Evolutionary conservation across 2,888 invertebrate genomes (phyloP).

Genomic region (Laspeyria flexula): DNA sequence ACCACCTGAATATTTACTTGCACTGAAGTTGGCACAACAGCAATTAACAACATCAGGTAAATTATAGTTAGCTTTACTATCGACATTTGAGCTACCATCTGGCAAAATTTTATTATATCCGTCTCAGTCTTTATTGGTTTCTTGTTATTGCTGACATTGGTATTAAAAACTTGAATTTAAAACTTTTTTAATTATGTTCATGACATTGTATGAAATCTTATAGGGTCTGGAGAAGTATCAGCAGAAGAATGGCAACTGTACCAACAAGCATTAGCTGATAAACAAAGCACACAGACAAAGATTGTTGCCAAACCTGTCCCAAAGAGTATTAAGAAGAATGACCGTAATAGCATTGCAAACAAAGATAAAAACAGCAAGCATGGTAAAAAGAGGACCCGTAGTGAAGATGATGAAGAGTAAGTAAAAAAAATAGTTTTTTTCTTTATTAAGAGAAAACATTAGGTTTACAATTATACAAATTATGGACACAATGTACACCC

Average conservation of each 20-base stretch:
- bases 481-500: too few relatives aligned
- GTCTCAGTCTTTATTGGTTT: too few relatives aligned
- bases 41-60: constrained; percentile 69
- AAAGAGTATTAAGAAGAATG: constrained; percentile 47
- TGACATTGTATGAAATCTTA: too few relatives aligned
- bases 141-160: too few relatives aligned
- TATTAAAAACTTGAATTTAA: too few relatives aligned
- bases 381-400: constrained; percentile 54
- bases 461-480: too few relatives aligned
- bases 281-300: constrained; percentile 62
- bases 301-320: constrained; percentile 44
- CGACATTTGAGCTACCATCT: too few relatives aligned
- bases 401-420: constrained; percentile 76
- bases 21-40: constrained; percentile 76
- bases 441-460: too few relatives aligned
- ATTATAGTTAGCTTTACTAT: background rate
- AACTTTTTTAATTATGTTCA: too few relatives aligned
- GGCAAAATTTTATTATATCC: too few relatives aligned
- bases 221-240: constrained; percentile 75
- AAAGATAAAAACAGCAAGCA: constrained; percentile 40
- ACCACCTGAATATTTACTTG: constrained; percentile 81
- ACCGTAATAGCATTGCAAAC: constrained; percentile 26
- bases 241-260: constrained; percentile 81
- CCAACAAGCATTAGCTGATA: constrained; percentile 75
- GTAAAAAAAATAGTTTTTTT: constrained; percentile 44